Conservation (phyloP, 2,888 invertebrate species). For the Netelia inedita region DNA sequence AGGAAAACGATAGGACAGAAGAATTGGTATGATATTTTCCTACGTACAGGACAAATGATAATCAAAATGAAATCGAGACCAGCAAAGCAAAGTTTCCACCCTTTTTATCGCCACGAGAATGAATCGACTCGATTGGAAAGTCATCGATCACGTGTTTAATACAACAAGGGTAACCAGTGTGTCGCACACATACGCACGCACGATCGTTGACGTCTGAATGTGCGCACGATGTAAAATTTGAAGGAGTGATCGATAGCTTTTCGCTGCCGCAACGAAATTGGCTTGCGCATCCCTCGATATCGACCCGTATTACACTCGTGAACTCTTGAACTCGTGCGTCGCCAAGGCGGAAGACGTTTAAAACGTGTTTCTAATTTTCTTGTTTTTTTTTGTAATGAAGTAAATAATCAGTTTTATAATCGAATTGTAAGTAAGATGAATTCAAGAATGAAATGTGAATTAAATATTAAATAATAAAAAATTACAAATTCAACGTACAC, state of each 20-base stretch:
- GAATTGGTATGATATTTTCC: slow-evolving; percentile 56
- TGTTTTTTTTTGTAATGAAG: too few species aligned
- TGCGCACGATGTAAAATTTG: slow-evolving; percentile 77
- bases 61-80: slow-evolving; percentile 62
- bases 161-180: slow-evolving; percentile 19
- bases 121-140: slow-evolving; percentile 78
- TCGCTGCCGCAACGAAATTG: slow-evolving; percentile 67
- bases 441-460: too few species aligned
- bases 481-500: too few species aligned
- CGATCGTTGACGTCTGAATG: background rate
- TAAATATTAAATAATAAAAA: too few species aligned
- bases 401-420: too few species aligned
- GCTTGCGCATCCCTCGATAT: slow-evolving; percentile 68
- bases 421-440: too few species aligned
- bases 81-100: slow-evolving; percentile 4
- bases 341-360: background rate
- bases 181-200: slow-evolving; percentile 69
- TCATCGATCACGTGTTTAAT: slow-evolving; percentile 78
- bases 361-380: too few species aligned
- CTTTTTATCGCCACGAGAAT: slow-evolving; percentile 70
- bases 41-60: slow-evolving; percentile 43
- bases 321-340: slow-evolving; percentile 46
- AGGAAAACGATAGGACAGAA: slow-evolving; percentile 14
- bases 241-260: slow-evolving; percentile 77
- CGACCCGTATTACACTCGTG: slow-evolving; percentile 38